Percentiles rank a stretch among this genome's conserved stretches.
Evolutionary conservation across 1,140 invertebrate genomes (phyloP).

Genomic region (Sesamia nonagrioides): DNA sequence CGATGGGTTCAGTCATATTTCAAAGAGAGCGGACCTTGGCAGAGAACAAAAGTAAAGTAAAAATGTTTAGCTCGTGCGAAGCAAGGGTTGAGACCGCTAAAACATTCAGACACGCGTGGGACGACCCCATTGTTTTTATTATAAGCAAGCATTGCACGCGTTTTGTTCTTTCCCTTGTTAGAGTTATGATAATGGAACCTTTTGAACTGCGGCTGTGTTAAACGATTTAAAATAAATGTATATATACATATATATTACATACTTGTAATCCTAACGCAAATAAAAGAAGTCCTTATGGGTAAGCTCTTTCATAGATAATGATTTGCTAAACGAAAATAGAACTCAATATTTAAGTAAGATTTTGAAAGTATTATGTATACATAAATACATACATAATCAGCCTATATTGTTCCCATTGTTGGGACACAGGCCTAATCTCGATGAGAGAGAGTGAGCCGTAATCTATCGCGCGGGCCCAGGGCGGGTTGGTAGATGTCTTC

Average conservation of each 20-base stretch:
- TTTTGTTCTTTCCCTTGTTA: constrained; percentile 70
- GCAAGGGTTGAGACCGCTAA: constrained; percentile 58
- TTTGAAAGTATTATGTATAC: too few species aligned
- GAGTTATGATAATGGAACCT: constrained; percentile 74
- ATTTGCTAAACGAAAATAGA: constrained; percentile 1
- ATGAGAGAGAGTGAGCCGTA: too few species aligned
- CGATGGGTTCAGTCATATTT: constrained; percentile 9
- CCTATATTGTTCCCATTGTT: too few species aligned
- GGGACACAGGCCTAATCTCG: too few species aligned
- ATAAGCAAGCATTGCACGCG: constrained; percentile 69
- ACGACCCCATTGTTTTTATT: constrained; percentile 72
- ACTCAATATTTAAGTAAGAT: constrained; percentile 9
- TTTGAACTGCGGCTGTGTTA: constrained; percentile 57
- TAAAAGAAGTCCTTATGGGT: not conserved
- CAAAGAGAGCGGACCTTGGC: constrained; percentile 36
- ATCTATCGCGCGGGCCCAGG: too few species aligned
- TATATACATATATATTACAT: not conserved
- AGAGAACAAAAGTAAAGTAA: constrained; percentile 51
- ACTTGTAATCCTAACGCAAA: constrained; percentile 5
- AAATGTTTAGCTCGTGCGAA: constrained; percentile 55
- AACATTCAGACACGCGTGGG: constrained; percentile 65
- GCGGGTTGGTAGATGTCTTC: too few species aligned
- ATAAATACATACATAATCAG: too few species aligned
- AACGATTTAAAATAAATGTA: constrained; percentile 38
- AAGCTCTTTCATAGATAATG: not conserved